phyloP scores from a whole-genome alignment of 2,113 vertebrate genomes.

The Chitala chitala region DNA sequence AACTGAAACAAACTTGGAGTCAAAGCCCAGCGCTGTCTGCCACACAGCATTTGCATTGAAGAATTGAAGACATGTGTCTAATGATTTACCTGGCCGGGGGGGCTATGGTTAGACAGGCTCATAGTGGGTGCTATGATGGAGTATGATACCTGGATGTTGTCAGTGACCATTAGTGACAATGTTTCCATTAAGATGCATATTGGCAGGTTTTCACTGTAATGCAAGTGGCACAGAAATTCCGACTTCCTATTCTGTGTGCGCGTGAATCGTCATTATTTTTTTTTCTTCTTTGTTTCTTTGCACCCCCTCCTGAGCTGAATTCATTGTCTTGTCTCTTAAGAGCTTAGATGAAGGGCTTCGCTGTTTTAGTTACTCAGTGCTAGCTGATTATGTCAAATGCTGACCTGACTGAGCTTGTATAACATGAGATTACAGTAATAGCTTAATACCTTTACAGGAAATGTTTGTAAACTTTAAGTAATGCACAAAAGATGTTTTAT shows the following conservation, averaged over 20 bases:
- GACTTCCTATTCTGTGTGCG: conserved; percentile 49
- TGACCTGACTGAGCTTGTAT: conserved; percentile 38
- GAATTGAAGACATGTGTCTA: too few species aligned
- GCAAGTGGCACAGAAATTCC: conserved; percentile 44
- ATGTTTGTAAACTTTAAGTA: background rate
- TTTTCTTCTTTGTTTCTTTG: conserved; percentile 13
- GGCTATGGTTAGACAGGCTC: too few species aligned
- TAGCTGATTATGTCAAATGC: conserved; percentile 45
- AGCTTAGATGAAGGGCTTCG: conserved; percentile 44
- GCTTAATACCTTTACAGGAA: background rate
- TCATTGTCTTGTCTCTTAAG: conserved; percentile 16
- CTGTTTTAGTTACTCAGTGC: conserved; percentile 46
- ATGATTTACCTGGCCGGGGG: too few species aligned
- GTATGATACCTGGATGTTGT: background rate
- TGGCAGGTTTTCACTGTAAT: conserved; percentile 48
- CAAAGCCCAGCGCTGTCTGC: too few species aligned
- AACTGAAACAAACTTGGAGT: too few species aligned
- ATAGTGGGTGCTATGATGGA: background rate
- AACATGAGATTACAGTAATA: conserved; percentile 4
- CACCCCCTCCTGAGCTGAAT: conserved; percentile 31
- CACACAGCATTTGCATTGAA: too few species aligned
- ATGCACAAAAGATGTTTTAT: background rate
- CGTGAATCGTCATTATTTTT: conserved; percentile 59
- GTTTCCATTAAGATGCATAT: conserved; percentile 51
- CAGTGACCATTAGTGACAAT: conserved; percentile 33